Base-by-base conservation (phyloP, 2,113 vertebrate species). In the Corvus moneduloides region DNA sequence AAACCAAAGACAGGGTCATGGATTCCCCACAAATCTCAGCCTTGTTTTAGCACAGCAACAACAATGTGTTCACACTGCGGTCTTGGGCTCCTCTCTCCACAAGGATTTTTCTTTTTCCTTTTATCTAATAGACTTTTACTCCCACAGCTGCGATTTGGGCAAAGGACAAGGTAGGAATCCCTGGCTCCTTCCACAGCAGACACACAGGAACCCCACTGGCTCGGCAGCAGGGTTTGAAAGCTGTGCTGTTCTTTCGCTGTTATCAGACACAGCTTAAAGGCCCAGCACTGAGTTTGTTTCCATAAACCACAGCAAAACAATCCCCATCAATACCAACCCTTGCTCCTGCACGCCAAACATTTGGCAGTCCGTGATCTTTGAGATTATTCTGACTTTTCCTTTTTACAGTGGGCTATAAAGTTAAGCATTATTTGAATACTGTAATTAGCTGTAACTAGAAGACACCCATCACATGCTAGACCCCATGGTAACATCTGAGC, bases 341-440 rank as follows among this genome's bases (percentile, higher is more conserved):
- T 93, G 84, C 72, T 93, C 94, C 91, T 74, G 64, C 68, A 48
- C 14, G 33, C 10, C 43, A 62, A 74, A 54, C 1, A 1, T 43
- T 59, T 27, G 77, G 85, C 41, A 80, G 44, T 33, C 15, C 37
- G 17, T 4, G 15, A 92, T 86, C 92, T 90, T 41, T 63, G 85
- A 93, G 56, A 90, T 95, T 72, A 79, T 81, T 87, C 64, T 87
- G 80, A 92, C 73, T 96, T 92, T 71, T 49, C 56, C 39, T 85
- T 96, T 96, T 90, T 87, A 96, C 93, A 77, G 72, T 73, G 48
- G 1, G 3, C 64, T 92, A 62, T 94, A 94, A 96, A 96, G 94
- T 87, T 85, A 93, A 89, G 74, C 12, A 37, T 91, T 62, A 64
- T 66, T 84, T 76, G 61, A 77, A 92, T 46, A 52, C 84, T 39